Base-by-base conservation (phyloP, 2,113 vertebrate genomes). In the Forbesichthys papilliferus region DNA sequence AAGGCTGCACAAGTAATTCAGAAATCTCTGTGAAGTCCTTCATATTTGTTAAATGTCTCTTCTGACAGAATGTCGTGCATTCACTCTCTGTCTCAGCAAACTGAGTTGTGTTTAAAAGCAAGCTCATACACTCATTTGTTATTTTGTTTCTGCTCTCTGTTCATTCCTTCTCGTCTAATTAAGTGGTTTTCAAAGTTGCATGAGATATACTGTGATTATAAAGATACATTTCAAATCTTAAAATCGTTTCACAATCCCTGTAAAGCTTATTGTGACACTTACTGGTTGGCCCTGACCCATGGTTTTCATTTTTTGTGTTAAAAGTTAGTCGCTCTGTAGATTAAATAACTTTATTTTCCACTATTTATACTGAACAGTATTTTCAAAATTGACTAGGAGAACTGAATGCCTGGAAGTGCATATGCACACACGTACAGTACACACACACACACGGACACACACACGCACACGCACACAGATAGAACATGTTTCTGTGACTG, bases 1-100 rank as follows among this genome's bases (percentile, higher is more conserved):
- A 80, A 79, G 73, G 73, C 79, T 71, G 72, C 48, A 36, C 73
- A 87, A 85, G 80, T 85, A 80, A 80, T 73, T 70, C 33, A 3
- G 64, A 74, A 76, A 84, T 64, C 79, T 66, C 79, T 75, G 55
- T 34, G 64, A 75, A 64, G 79, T 78, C 73, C 71, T 80, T 70
- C 74, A 47, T 69, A 68, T 86, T 83, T 86, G 66, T 83, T 79
- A 60, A n/a, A 65, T 65, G 7, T 42, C 36, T 42, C n/a, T 73
- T 84, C 81, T 78, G 71, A 84, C 71, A 68, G 55, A 70, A 68
- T 70, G 74, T 80, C 70, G 74, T 81, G 71, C 71, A 63, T 3
- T 68, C 56, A 27, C 71, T 77, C 56, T 61, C 61, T 68, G 27
- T 77, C 48, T 71, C 48, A 59, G 27, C 27, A 27, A 27, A 27